Percentiles rank a stretch among this genome's conserved stretches.
phyloP scores from a whole-genome alignment of 2,888 invertebrate species.

The Trichogramma dendrolimi region DNA sequence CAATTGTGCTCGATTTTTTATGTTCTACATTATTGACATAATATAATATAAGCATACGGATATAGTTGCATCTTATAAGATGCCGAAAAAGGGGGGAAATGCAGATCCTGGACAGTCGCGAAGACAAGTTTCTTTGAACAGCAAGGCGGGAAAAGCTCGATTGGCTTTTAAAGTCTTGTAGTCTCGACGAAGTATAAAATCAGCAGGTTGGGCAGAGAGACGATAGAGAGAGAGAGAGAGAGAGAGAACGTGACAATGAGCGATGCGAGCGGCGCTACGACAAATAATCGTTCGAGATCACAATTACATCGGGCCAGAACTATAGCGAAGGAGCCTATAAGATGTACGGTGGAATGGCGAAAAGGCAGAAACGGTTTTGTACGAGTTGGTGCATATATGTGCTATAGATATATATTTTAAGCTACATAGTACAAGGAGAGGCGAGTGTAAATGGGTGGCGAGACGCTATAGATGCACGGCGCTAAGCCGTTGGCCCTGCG shows the following conservation, averaged over 20 bases:
- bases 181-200: no score
- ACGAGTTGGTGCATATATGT: neutral
- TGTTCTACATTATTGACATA: no score
- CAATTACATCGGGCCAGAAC: slow-evolving; percentile 9
- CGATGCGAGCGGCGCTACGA: slow-evolving; percentile 2
- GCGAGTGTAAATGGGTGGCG: neutral
- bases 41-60: no score
- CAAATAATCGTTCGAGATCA: slow-evolving; percentile 15
- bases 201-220: no score
- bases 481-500: neutral
- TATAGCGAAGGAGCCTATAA: no score
- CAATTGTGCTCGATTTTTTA: no score
- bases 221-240: neutral
- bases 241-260: neutral
- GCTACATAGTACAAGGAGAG: neutral
- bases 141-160: no score
- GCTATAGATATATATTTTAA: neutral
- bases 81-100: no score
- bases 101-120: no score
- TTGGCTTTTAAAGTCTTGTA: no score
- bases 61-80: no score
- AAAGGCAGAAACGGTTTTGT: neutral
- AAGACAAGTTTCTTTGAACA: no score
- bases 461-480: neutral
- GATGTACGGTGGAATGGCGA: neutral